Evolutionary conservation across 2,888 invertebrate species (phyloP).

Genomic region (Drosophila kambysellisi): DNA sequence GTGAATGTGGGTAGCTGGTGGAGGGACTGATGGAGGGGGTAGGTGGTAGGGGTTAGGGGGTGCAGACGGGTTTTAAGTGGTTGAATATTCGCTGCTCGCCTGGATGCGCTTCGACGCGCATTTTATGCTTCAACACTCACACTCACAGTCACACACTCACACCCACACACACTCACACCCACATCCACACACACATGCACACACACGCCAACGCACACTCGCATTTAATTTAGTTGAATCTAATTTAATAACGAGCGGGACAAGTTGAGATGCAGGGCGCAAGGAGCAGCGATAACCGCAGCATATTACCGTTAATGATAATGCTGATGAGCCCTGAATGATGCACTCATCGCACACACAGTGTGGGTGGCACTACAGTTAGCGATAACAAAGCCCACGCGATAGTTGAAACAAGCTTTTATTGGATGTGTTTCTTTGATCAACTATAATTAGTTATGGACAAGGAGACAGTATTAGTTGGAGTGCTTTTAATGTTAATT

Average conservation of each 20-base stretch:
- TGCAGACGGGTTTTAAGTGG: constrained; percentile 1
- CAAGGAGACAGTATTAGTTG: not conserved
- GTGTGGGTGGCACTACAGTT: not conserved
- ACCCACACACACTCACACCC: constrained; percentile 9
- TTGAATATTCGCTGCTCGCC: constrained; percentile 47
- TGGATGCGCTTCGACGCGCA: constrained; percentile 74
- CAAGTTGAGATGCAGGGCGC: constrained; percentile 46
- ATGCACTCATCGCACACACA: constrained; percentile 1
- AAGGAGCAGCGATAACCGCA: constrained; percentile 39
- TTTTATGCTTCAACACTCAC: constrained; percentile 58
- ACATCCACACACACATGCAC: constrained; percentile 18
- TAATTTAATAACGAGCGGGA: constrained; percentile 74
- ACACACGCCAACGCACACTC: constrained; percentile 23
- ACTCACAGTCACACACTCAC: constrained; percentile 12
- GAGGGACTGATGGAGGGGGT: not conserved
- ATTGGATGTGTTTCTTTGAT: not conserved
- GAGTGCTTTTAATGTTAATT: not conserved
- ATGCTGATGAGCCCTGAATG: constrained; percentile 46
- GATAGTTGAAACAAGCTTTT: not conserved
- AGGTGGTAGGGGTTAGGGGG: not conserved
- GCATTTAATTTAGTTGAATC: constrained; percentile 67
- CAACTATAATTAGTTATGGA: not conserved
- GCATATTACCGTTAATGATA: constrained; percentile 52
- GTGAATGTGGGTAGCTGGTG: not conserved
- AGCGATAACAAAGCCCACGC: not conserved